Base-by-base conservation (phyloP, 1,140 invertebrate species). In the Cyphomyrmex costatus region DNA sequence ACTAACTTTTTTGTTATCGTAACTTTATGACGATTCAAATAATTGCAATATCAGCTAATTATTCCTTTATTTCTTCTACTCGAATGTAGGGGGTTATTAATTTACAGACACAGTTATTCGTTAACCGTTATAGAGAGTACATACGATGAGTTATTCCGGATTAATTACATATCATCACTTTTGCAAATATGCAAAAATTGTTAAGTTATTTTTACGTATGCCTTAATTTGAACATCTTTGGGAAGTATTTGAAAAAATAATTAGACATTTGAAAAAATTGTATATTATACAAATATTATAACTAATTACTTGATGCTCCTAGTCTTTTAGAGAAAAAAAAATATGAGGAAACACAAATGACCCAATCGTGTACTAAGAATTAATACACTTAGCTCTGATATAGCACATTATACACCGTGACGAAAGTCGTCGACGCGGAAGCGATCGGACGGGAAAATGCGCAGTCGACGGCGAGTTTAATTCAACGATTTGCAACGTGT, bases 401-500 rank as follows among this genome's bases (percentile, higher is more conserved):
- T n/a, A 30, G 42, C 6, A 58, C 36, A 27, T n/a, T 24, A n/a
- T n/a, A 24, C 30, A 27, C 36, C 66, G 14, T 49, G 42, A 73
- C 66, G 79, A 60, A 73, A 60, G 68, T 27, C 68, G 7, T 60
- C 53, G 36, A 83, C 51, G 68, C 79, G 79, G 79, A 83, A 83
- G 60, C n/a, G 73, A 83, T 61, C 66, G 63, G 68, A 56, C 46
- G 27, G 21, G 71, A 78, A 83, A 71, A 79, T 46, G 53, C 58
- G 70, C 30, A 49, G 66, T 85, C 74, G 60, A 86, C 51, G 82
- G 49, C 61, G 82, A 79, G 84, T 85, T 90, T 90, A 87, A 92
- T 85, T 89, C 84, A 85, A 88, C 91, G 90, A 92, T 92, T 92
- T 89, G 83, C 89, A 86, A 88, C 82, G 79, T 88, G 88, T 87